A percentile compares a stretch with the other conserved stretches of the same genome.
These are phyloP conservation scores for Tenodera sinensis DNA, from an alignment of 2,888 invertebrate genomes.

Conservation along the genomic window DNA sequence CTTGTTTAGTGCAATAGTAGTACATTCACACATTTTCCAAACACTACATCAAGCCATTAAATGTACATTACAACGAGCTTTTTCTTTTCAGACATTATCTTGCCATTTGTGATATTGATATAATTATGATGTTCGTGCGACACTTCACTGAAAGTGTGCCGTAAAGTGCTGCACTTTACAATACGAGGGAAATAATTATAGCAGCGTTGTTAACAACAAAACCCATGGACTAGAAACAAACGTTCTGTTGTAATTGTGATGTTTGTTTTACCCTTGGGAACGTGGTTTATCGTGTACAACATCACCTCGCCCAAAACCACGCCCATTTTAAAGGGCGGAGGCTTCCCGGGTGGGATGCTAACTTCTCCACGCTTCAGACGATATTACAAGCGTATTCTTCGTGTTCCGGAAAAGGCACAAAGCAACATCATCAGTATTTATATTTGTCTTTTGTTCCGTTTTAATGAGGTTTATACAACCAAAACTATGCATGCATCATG, in stretches of 20 bases:
- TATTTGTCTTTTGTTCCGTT: background rate
- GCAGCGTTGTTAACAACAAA: background rate
- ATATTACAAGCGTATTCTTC: background rate
- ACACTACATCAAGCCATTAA: too few relatives aligned
- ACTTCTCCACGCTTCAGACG: background rate
- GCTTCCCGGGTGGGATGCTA: background rate
- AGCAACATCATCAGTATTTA: background rate
- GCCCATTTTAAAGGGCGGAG: background rate
- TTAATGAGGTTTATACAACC: background rate
- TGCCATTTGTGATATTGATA: too few relatives aligned
- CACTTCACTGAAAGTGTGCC: background rate
- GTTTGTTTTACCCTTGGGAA: background rate
- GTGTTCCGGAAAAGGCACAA: background rate
- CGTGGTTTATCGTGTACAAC: background rate
- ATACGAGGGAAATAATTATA: background rate
- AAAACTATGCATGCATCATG: background rate
- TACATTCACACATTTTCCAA: too few relatives aligned
- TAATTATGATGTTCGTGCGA: background rate
- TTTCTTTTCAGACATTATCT: too few relatives aligned
- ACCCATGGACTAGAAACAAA: background rate
- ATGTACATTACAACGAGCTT: too few relatives aligned
- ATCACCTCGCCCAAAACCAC: background rate
- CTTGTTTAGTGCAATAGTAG: too few relatives aligned
- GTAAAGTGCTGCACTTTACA: background rate
- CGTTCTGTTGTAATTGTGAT: background rate